Conservation (phyloP, 92 coral and sea anemone genomes). For the Galaxea fascicularis region DNA sequence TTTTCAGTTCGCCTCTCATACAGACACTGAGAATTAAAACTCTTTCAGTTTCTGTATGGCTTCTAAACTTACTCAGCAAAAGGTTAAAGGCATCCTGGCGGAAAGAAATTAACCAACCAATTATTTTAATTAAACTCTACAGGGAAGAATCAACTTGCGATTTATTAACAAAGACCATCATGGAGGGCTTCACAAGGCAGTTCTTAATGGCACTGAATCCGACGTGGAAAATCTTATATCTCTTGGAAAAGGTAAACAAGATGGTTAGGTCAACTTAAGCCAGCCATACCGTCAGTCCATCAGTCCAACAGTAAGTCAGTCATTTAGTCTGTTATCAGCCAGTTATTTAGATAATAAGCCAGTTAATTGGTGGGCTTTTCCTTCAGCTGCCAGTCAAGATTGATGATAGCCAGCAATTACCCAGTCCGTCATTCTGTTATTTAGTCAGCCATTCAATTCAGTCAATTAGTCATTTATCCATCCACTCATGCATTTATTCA, state of each 20-base stretch:
- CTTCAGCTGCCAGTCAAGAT: too few species aligned
- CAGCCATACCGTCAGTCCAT: too few species aligned
- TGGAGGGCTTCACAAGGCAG: conserved; percentile 90
- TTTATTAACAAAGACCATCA: conserved; percentile 80
- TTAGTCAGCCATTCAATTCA: background rate
- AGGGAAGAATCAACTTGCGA: conserved; percentile 87
- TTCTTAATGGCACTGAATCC: conserved; percentile 79
- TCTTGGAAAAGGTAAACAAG: conserved; percentile 79
- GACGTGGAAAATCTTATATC: conserved; percentile 86
- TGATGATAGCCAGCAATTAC: too few species aligned
- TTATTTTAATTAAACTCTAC: background rate
- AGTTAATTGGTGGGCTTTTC: background rate
- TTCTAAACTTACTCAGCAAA: too few species aligned
- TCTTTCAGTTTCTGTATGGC: background rate
- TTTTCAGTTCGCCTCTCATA: too few species aligned
- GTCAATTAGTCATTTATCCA: background rate
- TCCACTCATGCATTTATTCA: background rate
- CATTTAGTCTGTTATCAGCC: background rate
- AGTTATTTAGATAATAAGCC: background rate
- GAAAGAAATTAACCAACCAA: background rate
- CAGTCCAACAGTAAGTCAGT: background rate
- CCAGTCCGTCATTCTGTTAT: background rate
- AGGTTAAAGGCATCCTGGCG: too few species aligned
- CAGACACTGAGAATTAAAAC: too few species aligned
- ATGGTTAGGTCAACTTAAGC: too few species aligned